Base-by-base conservation (phyloP, 2,797 vertebrate genomes). In the Microctenopoma steveboyesi region DNA sequence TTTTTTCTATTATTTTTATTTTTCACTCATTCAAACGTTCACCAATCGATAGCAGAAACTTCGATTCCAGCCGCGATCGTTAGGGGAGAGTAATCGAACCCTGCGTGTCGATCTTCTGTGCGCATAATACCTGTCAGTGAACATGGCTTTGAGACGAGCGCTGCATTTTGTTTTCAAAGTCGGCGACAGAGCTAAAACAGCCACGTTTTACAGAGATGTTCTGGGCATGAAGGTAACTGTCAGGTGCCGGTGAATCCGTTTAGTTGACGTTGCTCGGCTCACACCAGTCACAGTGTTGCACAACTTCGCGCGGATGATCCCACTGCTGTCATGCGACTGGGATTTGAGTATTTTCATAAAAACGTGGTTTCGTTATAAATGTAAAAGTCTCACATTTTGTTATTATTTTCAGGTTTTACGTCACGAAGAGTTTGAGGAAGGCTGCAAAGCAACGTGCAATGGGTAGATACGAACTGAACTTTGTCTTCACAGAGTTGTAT, bases 131-230 rank as follows among this genome's bases (percentile, higher is more conserved):
- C 68, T 42, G 43, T n/a, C 3, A 13, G 9, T 0, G 60, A 80
- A 51, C 1, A 95, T 94, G 95, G 78, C 90, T 37, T 16, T 82
- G 2, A 94, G 94, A 15, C 84, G 96, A 53, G 93, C 95, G 3
- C 78, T 98, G 74, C 97, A 99, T 65, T 99, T 97, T 82, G 97
- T 99, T 1, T 97, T 98, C 72, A 99, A 98, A 95, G 95, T 97
- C 75, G 95, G 94, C 0, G 95, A 98, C 76, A 93, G 97, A 47
- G 33, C 83, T 40, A 93, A 93, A 84, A 96, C 91, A 0, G 91
- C 94, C 6, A 91, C 79, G 0, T 99, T 98, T 88, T 98, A 95
- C 79, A 94, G 96, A 42, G 95, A 98, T 74, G 93, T 99, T 33
- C 91, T 99, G 33, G 97, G 97, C 59, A 98, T 98, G 97, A 94